These are phyloP conservation scores for Gasterosteus nipponicus DNA, from an alignment of 2,113 vertebrate genomes.

Conservation along the genomic window DNA sequence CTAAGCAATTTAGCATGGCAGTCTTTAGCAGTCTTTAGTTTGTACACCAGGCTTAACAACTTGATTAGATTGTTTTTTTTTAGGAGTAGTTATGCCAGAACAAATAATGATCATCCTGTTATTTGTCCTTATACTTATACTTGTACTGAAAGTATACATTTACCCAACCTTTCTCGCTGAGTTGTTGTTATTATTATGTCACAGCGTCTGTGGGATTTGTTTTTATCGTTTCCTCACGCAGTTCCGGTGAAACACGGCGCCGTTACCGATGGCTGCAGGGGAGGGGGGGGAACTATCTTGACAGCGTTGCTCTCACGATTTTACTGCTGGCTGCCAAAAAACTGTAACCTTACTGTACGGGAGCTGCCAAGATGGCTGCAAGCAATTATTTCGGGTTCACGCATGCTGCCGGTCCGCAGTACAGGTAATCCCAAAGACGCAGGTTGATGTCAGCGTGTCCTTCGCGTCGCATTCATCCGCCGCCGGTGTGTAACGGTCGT, in stretches of 20 bases:
- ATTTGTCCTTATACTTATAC: too few species aligned
- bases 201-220: not conserved
- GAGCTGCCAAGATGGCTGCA: slow-evolving; percentile 87
- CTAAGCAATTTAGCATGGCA: not conserved
- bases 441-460: slow-evolving; percentile 24
- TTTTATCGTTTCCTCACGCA: not conserved
- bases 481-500: not conserved
- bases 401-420: slow-evolving; percentile 80
- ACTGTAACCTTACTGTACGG: slow-evolving; percentile 45
- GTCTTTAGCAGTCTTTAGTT: not conserved
- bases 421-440: slow-evolving; percentile 81
- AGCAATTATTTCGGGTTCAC: slow-evolving; percentile 82
- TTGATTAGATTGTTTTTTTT: not conserved
- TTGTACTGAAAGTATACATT: not conserved
- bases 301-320: not conserved
- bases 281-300: slow-evolving; percentile 58
- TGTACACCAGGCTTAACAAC: not conserved
- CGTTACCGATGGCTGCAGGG: not conserved
- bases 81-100: not conserved
- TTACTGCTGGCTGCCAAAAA: slow-evolving; percentile 19
- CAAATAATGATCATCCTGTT: not conserved
- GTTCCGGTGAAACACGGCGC: slow-evolving; percentile 2
- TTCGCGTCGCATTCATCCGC: not conserved
- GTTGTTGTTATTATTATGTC: too few species aligned
- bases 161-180: not conserved